Base-by-base conservation (phyloP, 2,888 invertebrate species). In the Amiota minor region DNA sequence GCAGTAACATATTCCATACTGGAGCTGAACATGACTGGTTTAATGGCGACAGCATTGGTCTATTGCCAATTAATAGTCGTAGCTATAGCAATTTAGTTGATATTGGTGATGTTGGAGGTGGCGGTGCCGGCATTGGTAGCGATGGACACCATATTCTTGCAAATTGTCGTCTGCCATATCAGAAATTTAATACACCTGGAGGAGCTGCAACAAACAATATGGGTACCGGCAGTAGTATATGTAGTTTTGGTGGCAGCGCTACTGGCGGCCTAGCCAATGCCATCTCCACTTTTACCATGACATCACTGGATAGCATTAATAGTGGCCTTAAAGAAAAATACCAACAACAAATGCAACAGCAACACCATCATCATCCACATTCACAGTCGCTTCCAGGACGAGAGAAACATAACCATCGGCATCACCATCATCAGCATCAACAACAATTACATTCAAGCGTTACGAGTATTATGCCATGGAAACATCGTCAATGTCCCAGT, bases 401-500 rank as follows among this genome's bases (percentile, higher is more conserved):
- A 45, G 81, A 84, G 67, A 74, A 75, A 74, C 83, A 81, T 46
- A 74, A 72, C 14, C 74, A 74, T 14, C 75, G 75, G 9, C 75
- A 75, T 11, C 75, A 74, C 23, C 73, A 79, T 50, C 53, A 50
- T 50, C 12, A 79, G 72, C 18, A 67, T n/a, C 53, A 73, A 73
- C 75, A 78, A 49, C 85, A 87, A 74, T 79, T 87, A 75, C 86
- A 87, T 73, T 84, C 88, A 73, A 88, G 89, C 74, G 84, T 88
- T 70, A 87, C 85, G 47, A 89, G 87, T 81, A 87, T 88, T 70
- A 89, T 90, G 89, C 90, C 89, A 14, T 90, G 90, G 90, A 90
- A 89, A 75, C 90, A 90, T 77, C 86, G 90, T 8, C 90, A 89
- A 75, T 89, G 90, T 76, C 89, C 90, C 72, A 90, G 89, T 78